Base-by-base conservation (phyloP, 2,797 vertebrate species). In the Poeciliopsis infans region DNA sequence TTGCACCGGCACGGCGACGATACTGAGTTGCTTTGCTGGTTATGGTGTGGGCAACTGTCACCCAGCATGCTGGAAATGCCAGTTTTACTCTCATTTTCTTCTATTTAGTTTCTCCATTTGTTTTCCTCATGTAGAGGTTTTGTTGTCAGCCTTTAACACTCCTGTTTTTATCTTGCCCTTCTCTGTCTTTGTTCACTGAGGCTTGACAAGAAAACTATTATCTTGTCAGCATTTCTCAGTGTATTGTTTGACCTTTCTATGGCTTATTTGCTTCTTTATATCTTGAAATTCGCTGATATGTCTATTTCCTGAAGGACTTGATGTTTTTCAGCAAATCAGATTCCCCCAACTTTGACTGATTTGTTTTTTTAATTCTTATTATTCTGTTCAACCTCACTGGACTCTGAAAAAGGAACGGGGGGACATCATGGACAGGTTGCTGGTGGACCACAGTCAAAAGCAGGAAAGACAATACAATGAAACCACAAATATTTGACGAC, bases 181-280 rank as follows among this genome's bases (percentile, higher is more conserved):
- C 55, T 83, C 82, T 79, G 45, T 69, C 70, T 66, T 75, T 69
- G 81, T 72, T 88, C 73, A 75, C 31, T 69, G 83, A 87, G 78
- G 81, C 82, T 66, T 59, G 77, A 76, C 82, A 75, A 45, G 51
- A 75, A 84, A 51, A 51, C 57, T 57, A 46, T 83, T 83, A 81
- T 82, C 81, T 80, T 81, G 76, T 74, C 82, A 75, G 51, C 72
- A 72, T 72, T 36, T 70, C 68, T 83, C 57, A 11, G 31, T 86
- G 70, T 39, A 51, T 77, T 74, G 69, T 78, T 76, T 85, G 78
- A 86, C 80, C 75, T 79, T 59, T 85, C 75, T 83, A 45, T 45
- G 8, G 57, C 28, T 80, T 83, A n/a, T 80, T 31, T 66, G 69
- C 61, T 59, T 66, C 46, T 75, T 80, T 71, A 72, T 64, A 53